phyloP scores from a whole-genome alignment of 1,140 invertebrate species.

The Oedothorax gibbosus region DNA sequence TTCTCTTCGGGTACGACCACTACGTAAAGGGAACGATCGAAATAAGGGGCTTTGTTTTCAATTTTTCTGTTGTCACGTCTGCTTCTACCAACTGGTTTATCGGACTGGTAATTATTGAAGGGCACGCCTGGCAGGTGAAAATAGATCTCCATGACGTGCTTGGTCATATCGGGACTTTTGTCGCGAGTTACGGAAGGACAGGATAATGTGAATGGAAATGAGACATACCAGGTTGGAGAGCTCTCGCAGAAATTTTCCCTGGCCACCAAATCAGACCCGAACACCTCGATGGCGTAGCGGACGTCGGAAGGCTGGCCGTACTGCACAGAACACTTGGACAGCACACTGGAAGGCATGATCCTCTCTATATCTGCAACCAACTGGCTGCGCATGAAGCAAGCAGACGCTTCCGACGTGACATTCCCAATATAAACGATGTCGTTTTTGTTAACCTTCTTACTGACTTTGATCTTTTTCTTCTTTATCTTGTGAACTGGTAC shows the following conservation, averaged over 20 bases:
- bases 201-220: slow-evolving; percentile 73
- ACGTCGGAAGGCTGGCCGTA: slow-evolving; percentile 83
- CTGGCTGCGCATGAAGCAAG: slow-evolving; percentile 80
- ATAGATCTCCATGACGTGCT: slow-evolving; percentile 63
- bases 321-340: slow-evolving; percentile 77
- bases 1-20: slow-evolving; percentile 91
- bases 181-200: slow-evolving; percentile 75
- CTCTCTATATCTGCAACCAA: slow-evolving; percentile 81
- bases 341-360: slow-evolving; percentile 80
- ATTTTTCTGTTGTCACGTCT: slow-evolving; percentile 63
- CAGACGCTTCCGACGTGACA: slow-evolving; percentile 1
- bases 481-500: background rate
- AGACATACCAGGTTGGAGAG: slow-evolving; percentile 84
- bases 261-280: slow-evolving; percentile 84
- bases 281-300: slow-evolving; percentile 81
- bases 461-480: slow-evolving; percentile 56
- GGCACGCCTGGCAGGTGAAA: slow-evolving; percentile 62
- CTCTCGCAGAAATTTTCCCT: slow-evolving; percentile 80
- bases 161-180: slow-evolving; percentile 81
- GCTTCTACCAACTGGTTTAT: slow-evolving; percentile 62
- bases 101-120: slow-evolving; percentile 54
- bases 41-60: slow-evolving; percentile 73
- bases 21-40: slow-evolving; percentile 86
- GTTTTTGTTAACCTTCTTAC: slow-evolving; percentile 3
- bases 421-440: slow-evolving; percentile 47